These are phyloP conservation scores for Terebella lapidaria DNA, from an alignment of 2,888 invertebrate species.

Conservation along the genomic window DNA sequence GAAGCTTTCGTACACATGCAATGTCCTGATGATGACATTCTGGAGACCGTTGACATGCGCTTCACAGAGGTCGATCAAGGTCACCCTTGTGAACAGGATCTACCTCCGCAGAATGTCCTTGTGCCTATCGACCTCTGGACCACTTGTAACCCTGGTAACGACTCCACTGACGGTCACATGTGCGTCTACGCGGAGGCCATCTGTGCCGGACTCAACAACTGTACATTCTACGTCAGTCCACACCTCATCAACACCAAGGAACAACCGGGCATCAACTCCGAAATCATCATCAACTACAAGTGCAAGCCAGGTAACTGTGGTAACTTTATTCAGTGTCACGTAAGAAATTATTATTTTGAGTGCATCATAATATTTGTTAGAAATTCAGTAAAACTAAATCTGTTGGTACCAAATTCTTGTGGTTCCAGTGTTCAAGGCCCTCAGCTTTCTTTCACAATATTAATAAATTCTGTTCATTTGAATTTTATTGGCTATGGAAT, in stretches of 20 bases:
- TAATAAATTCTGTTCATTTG: too few species aligned
- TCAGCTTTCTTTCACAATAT: too few species aligned
- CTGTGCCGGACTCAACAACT: background rate
- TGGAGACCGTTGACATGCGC: background rate
- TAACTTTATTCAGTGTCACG: too few species aligned
- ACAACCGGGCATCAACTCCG: background rate
- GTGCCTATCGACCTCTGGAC: too few species aligned
- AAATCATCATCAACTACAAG: slow-evolving; percentile 1
- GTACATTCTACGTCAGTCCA: slow-evolving; percentile 6
- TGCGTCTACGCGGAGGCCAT: slow-evolving; percentile 3
- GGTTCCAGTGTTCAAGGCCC: too few species aligned
- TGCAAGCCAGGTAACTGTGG: slow-evolving; percentile 2
- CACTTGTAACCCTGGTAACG: background rate
- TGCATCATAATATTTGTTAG: too few species aligned
- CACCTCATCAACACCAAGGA: background rate
- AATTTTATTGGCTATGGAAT: too few species aligned
- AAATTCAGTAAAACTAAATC: too few species aligned
- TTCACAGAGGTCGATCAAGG: background rate
- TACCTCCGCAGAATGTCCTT: background rate
- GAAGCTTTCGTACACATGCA: slow-evolving; percentile 48
- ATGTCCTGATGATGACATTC: slow-evolving; percentile 49
- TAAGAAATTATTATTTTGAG: too few species aligned
- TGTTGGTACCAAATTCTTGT: too few species aligned
- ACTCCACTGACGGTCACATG: background rate
- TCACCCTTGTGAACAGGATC: background rate